These are phyloP conservation scores for Muscina levida DNA, from an alignment of 2,888 invertebrate species.

Conservation along the genomic window DNA sequence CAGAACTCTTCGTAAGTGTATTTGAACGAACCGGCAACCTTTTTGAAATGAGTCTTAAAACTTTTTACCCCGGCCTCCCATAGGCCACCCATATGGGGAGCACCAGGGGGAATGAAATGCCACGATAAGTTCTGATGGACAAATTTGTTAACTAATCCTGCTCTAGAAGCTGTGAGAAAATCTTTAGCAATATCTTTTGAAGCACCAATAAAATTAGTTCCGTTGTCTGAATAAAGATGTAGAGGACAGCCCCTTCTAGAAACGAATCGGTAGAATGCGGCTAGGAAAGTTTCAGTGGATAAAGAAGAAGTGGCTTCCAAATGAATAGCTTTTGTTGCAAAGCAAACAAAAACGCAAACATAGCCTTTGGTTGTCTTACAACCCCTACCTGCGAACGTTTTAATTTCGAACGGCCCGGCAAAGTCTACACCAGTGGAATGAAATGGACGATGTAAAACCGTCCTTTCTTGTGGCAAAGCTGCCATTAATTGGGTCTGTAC, in stretches of 20 bases:
- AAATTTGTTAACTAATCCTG: not conserved
- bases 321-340: constrained; percentile 35
- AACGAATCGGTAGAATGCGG: constrained; percentile 52
- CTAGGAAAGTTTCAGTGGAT: constrained; percentile 47
- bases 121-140: constrained; percentile 9
- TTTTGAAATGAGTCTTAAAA: constrained; percentile 45
- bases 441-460: constrained; percentile 1
- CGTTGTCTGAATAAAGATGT: constrained; percentile 56
- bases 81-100: constrained; percentile 40
- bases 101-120: constrained; percentile 42
- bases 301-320: constrained; percentile 5
- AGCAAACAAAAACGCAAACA: constrained; percentile 38
- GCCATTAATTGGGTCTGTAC: constrained; percentile 19
- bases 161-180: not conserved
- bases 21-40: constrained; percentile 13
- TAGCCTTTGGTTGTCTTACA: constrained; percentile 29
- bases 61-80: constrained; percentile 39
- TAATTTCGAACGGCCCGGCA: constrained; percentile 38
- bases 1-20: constrained; percentile 46
- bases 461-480: constrained; percentile 31
- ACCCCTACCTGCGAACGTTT: not conserved
- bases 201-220: constrained; percentile 58
- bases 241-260: constrained; percentile 52
- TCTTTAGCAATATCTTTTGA: constrained; percentile 23
- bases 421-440: constrained; percentile 35